Evolutionary conservation across 2,113 vertebrate genomes (phyloP).

Genomic region (Limnothrissa miodon): DNA sequence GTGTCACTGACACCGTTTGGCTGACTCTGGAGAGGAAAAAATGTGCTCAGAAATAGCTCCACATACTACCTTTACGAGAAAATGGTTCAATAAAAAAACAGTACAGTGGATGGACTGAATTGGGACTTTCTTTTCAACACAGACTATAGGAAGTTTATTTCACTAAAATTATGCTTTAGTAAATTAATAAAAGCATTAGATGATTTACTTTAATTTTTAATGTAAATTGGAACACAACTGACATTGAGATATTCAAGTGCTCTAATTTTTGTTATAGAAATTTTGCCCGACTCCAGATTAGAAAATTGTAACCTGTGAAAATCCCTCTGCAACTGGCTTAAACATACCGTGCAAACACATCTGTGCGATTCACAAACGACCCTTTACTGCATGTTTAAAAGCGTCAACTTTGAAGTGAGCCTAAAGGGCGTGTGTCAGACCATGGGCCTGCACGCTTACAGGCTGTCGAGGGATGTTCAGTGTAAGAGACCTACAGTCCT

Average conservation of each 20-base stretch:
- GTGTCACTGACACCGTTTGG: background rate
- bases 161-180: background rate
- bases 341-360: background rate
- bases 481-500: background rate
- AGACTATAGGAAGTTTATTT: background rate
- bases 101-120: background rate
- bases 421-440: background rate
- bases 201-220: background rate
- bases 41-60: background rate
- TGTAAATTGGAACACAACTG: too few species aligned
- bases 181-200: background rate
- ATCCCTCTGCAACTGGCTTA: background rate
- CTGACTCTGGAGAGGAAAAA: background rate
- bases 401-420: background rate
- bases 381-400: background rate
- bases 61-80: background rate
- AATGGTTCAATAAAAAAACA: background rate
- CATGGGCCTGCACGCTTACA: background rate
- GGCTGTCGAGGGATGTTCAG: background rate
- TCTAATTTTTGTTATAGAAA: too few species aligned
- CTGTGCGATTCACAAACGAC: background rate
- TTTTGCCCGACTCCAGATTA: background rate
- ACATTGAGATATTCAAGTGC: background rate
- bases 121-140: background rate
- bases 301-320: background rate